Evolutionary conservation across 35 echinoderm and acorn worm genomes (phyloP), one percentile per base, ranked within the genome.

Genomic region (Heliocidaris tuberculata): DNA sequence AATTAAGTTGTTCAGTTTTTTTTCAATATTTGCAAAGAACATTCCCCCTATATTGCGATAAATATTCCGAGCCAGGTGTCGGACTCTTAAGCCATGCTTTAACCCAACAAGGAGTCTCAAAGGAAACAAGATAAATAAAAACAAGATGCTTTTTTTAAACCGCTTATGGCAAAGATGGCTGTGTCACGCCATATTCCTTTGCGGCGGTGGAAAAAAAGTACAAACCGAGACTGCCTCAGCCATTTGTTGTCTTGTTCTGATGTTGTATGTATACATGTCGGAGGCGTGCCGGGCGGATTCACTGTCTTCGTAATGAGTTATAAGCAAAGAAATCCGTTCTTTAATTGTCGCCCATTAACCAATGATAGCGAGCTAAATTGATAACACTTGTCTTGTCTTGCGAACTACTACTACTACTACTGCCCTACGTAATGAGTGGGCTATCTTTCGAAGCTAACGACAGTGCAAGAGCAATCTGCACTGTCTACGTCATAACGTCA

Each of bases 281-380:
- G 27, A 78, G 48, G 48, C 48, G 88, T 35, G 88, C 32, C 48
- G 32, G 88, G 48, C 32, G 88, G 32, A 24, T 47, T 90, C 88
- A 42, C 32, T 90, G 31, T 90, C 88, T 90, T n/a, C 48, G 32
- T 90, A 49, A 90, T 90, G 31, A 90, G 17, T 35, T 47, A 49
- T 90, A 35, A 78, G 65, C 65, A 42, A 89, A 89, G 31, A 89
- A 89, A 89, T 89, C 31, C 31, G 87, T 24, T 48, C 31, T 48
- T 89, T 89, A 89, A 89, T 89, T 89, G 87, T 47, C 31, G 17
- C 47, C 47, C 32, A 89, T 89, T 89, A 89, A 48, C 31, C 87
- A 89, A 89, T 89, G 47, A 89, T 89, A 89, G 31, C 87, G 17
- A 48, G 24, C 87, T 89, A 89, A 89, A 89, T 89, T 89, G 87